Evolutionary conservation across 2,113 vertebrate genomes (phyloP), one percentile per base, ranked within the genome.

Genomic region (Coregonus clupeaformis): DNA sequence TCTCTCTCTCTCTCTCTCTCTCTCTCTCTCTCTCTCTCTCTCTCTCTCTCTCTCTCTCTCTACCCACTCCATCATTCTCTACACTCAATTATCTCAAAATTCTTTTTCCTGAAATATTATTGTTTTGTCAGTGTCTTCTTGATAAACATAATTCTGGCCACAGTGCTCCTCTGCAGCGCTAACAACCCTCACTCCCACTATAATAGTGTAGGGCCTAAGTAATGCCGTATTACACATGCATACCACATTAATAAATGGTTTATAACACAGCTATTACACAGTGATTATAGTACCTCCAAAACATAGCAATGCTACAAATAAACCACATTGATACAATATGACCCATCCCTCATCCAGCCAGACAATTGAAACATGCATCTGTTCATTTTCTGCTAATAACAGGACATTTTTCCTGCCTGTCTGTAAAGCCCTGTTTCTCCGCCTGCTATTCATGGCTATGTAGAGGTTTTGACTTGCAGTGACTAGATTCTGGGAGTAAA

Each of bases 401-500:
- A 77, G 42, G 70, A 55, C 69, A 85, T 87, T 59, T 78, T 55
- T 11, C 29, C 2, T 62, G 0, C 6, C 36, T 42, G 36, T 68
- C 76, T 71, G 47, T 80, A 80, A 89, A 85, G 71, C 72, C 67
- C 64, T 62, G 75, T 78, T 85, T 84, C 76, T 69, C 65, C n/a
- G 66, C 55, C 73, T 64, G 30, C 0, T 65, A 57, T 74, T 78
- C 25, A 49, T 57, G 67, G 73, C 59, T 72, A 72, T 6, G 70
- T 72, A 18, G 13, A 75, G 25, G 24, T 66, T 85, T 25, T 77
- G 75, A 77, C 81, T 84, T 72, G n/a, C 69, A 72, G 77, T 89
- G 86, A 91, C 91, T 89, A 87, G 72, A 87, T 85, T 88, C 85
- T 78, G 69, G 55, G 60, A 69, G 85, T 85, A 85, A 88, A 89